Evolutionary conservation across 2,113 vertebrate genomes (phyloP), one percentile per base, ranked within the genome.

Genomic region (Microcebus tavaratra): DNA sequence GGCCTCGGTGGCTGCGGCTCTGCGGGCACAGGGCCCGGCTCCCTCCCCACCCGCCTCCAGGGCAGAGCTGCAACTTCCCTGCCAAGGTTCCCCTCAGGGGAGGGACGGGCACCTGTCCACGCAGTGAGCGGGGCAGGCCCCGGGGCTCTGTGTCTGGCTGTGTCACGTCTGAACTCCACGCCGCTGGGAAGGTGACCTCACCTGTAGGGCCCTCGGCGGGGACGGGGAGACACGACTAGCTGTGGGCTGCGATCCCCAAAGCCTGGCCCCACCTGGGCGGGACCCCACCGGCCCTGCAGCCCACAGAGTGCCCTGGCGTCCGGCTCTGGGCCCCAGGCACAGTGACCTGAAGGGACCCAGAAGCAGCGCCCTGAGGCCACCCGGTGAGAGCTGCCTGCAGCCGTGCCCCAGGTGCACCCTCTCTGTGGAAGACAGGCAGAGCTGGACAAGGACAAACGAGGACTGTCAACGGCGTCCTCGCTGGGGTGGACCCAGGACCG

Each of bases 391-490:
- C 79, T 2, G 7, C 21, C 21, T 59, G 57, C 57, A 29, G 20
- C 55, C 5, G 1, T 9, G 57, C 11, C 39, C 0, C 2, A 31
- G 84, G 53, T 34, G 15, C 9, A 0, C 8, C 53, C 53, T 21
- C 18, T 17, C n/a, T 18, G 6, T 55, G 27, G 13, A 18, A 68
- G 50, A 23, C 23, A 1, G 20, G 12, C 29, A 55, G 5, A 75
- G 67, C 57, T 39, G 42, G 4, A 3, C 0, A 0, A 34, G n/a
- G 42, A 18, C 42, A 11, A 5, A 11, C 8, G 20, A 73, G 50
- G 11, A 18, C 13, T 14, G 4, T 6, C 29, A 0, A 1, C 1
- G 2, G 36, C 2, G 0, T 48, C 80, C 75, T 70, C 25, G 1
- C 6, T 8, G 29, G 50, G 57, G 7, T 17, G 70, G 57, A 11